Evolutionary conservation across 2,797 vertebrate genomes (phyloP), one percentile per base, ranked within the genome.

Genomic region (Streptopelia turtur): DNA sequence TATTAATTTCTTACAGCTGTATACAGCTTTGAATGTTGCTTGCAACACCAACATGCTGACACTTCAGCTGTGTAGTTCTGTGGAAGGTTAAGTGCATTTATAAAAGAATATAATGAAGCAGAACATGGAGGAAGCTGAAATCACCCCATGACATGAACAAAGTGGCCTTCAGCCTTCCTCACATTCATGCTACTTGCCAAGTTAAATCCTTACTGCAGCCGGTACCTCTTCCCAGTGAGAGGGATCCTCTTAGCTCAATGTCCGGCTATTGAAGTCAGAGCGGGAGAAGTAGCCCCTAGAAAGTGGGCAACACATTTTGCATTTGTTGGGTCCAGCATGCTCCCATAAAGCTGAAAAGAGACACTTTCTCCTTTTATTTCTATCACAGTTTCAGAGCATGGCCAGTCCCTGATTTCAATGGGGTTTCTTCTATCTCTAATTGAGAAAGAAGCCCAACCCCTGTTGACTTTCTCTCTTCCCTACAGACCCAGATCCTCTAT

Each of bases 401-500:
- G 6, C 9, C 18, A 50, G 13, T 11, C 24, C 9, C 5, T 68
- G 21, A 33, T 60, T 79, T 72, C 66, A 16, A 10, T 6, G 7
- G 28, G 6, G 15, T 45, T 71, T 13, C 3, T 64, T 27, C 75
- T 50, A 3, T 31, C 12, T 65, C 39, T 66, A 57, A 30, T 0
- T 27, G 56, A 77, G 59, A 68, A 25, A 63, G 47, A 43, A 80
- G 7, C 16, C 8, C 27, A 72, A 16, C 2, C 8, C 7, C 22
- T 74, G 18, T 39, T 11, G 24, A 3, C 35, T 52, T 64, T 59
- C 10, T 6, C n/a, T 66, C 23, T 56, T 60, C 35, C 17, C 14
- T 15, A 4, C 4, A 4, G 24, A 52, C 16, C 10, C 3, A 3
- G 24, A 33, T 12, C 16, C 8, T 13, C 9, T 52, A 9, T 2